Evolutionary conservation across 2,888 invertebrate species (phyloP).

Genomic region (Proisotoma minuta): DNA sequence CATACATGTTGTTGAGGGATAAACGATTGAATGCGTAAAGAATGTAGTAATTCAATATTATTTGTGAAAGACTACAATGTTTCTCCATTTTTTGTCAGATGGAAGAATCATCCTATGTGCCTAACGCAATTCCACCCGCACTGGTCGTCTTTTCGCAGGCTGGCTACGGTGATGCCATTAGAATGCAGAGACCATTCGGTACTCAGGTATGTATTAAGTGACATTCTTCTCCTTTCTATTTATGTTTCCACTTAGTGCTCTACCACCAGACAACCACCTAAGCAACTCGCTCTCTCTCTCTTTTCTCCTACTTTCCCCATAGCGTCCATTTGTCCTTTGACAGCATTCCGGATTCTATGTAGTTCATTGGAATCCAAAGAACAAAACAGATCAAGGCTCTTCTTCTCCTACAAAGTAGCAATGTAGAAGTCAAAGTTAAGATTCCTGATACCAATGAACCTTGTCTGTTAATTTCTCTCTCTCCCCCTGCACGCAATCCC

Average conservation of each 20-base stretch:
- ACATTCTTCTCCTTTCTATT: conserved; percentile 10
- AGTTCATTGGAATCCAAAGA: conserved; percentile 1
- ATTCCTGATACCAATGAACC: too few relatives aligned
- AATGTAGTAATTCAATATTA: too few relatives aligned
- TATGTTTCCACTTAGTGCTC: conserved; percentile 1
- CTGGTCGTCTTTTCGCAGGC: conserved; percentile 71
- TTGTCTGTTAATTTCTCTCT: too few relatives aligned
- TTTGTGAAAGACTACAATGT: too few relatives aligned
- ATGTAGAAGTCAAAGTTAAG: too few relatives aligned
- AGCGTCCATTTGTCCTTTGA: too few relatives aligned
- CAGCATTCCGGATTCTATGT: neutral
- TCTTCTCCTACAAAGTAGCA: too few relatives aligned
- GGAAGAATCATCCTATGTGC: conserved; percentile 70
- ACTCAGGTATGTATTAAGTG: conserved; percentile 57
- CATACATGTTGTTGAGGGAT: too few relatives aligned
- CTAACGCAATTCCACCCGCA: conserved; percentile 68
- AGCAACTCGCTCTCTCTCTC: neutral
- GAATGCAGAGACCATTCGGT: conserved; percentile 71
- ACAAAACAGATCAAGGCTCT: neutral
- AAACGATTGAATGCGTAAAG: too few relatives aligned
- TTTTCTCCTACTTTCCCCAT: neutral
- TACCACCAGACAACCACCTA: neutral
- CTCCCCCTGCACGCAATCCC: too few relatives aligned
- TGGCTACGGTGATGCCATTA: conserved; percentile 67
- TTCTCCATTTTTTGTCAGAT: conserved; percentile 51